These are phyloP conservation scores for Idaea aversata DNA, from an alignment of 2,888 invertebrate genomes.

Conservation along the genomic window DNA sequence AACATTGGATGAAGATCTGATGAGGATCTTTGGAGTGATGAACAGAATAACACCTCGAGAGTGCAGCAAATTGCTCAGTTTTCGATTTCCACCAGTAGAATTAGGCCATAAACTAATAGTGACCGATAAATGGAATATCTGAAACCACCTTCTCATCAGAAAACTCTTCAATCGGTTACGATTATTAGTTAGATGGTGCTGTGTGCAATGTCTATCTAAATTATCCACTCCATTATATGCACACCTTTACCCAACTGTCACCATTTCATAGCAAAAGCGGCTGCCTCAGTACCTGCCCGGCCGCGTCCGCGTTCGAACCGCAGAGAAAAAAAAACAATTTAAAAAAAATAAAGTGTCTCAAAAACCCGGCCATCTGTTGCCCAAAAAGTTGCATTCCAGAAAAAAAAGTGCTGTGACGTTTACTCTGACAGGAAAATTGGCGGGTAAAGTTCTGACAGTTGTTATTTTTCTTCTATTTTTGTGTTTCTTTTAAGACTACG, in stretches of 20 bases:
- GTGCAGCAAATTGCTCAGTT: too few species aligned
- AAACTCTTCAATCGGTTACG: too few species aligned
- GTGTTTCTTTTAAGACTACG: not conserved
- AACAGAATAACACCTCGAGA: too few species aligned
- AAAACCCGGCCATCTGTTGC: conserved; percentile 1
- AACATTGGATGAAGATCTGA: too few species aligned
- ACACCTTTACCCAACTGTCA: conserved; percentile 4
- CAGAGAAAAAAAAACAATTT: not conserved
- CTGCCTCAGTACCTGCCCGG: not conserved
- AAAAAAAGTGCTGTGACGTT: conserved; percentile 1
- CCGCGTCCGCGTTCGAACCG: not conserved
- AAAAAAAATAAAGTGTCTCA: conserved; percentile 1
- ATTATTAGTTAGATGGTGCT: not conserved
- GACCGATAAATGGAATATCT: too few species aligned
- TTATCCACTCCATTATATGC: not conserved
- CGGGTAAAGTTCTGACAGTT: conserved; percentile 1
- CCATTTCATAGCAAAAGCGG: conserved; percentile 4
- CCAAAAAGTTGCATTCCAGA: conserved; percentile 4
- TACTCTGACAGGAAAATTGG: not conserved
- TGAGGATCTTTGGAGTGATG: too few species aligned
- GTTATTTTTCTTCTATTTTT: conserved; percentile 5
- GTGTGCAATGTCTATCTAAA: not conserved
- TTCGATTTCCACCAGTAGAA: too few species aligned
- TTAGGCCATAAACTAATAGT: too few species aligned
- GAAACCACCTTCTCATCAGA: too few species aligned